Evolutionary conservation across 2,888 invertebrate genomes (phyloP).

Genomic region (Caenorhabditis sp.): DNA sequence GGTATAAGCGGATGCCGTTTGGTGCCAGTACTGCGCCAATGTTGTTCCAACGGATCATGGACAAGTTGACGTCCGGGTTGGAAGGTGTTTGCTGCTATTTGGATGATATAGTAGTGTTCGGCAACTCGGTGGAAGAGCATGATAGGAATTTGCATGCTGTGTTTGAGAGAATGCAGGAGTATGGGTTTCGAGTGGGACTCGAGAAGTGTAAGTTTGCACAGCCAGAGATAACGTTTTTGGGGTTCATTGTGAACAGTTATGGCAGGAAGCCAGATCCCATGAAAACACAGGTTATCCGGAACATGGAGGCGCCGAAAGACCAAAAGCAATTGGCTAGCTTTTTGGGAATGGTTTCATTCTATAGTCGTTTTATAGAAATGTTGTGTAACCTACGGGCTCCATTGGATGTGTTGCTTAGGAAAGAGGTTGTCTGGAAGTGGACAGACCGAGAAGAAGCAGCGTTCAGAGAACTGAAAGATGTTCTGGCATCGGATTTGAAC

Average conservation of each 20-base stretch:
- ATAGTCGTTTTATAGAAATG: slow-evolving; percentile 5
- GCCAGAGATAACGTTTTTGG: slow-evolving; percentile 20
- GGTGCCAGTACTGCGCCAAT: slow-evolving; percentile 53
- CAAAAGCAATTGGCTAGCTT: slow-evolving; percentile 16
- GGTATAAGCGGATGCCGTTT: slow-evolving; percentile 51
- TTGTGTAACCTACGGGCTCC: not conserved
- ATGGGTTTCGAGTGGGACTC: slow-evolving; percentile 17
- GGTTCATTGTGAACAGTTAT: slow-evolving; percentile 16
- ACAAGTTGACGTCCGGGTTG: slow-evolving; percentile 40
- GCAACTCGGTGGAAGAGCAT: slow-evolving; percentile 20
- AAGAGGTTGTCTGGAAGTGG: slow-evolving; percentile 22
- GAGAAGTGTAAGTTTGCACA: slow-evolving; percentile 22
- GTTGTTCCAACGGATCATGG: slow-evolving; percentile 54
- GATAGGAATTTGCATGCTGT: slow-evolving; percentile 12
- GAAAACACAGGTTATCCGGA: slow-evolving; percentile 17
- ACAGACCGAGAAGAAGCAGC: slow-evolving; percentile 11
- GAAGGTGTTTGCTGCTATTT: slow-evolving; percentile 24
- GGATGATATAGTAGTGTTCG: slow-evolving; percentile 45
- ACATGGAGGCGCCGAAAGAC: slow-evolving; percentile 22
- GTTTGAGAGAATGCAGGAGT: slow-evolving; percentile 15
- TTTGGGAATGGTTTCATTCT: slow-evolving; percentile 16
- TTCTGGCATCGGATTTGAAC: slow-evolving; percentile 2
- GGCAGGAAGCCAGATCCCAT: slow-evolving; percentile 26
- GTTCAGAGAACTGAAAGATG: slow-evolving; percentile 25
- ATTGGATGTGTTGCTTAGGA: slow-evolving; percentile 9